Percentiles rank a stretch among this genome's conserved stretches.
Conservation (phyloP, 2,888 invertebrate species). For the Caenorhabditis sinica region DNA sequence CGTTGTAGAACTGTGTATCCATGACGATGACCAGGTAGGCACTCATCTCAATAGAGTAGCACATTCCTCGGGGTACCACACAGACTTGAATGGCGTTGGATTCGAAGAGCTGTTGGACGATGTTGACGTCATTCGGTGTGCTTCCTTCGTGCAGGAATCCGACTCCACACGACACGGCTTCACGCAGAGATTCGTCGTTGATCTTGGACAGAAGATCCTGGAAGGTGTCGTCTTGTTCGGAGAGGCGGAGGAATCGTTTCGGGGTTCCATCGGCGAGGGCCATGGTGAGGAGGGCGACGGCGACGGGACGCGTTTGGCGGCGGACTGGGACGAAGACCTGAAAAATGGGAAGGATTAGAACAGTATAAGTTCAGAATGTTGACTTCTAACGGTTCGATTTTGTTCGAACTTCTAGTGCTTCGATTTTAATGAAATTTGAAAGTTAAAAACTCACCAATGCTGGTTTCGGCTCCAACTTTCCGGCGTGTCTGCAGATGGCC, state of each 20-base stretch:
- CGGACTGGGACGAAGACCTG: constrained; percentile 86
- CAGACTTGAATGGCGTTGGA: constrained; percentile 93
- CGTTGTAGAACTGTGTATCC: constrained; percentile 95
- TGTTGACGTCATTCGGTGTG: constrained; percentile 90
- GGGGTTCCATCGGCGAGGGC: constrained; percentile 93
- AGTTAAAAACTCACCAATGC: constrained; percentile 87
- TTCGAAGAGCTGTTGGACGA: constrained; percentile 95
- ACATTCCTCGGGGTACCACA: constrained; percentile 93
- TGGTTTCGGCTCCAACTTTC: constrained; percentile 87
- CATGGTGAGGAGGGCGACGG: constrained; percentile 95
- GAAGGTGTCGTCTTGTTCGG: constrained; percentile 80
- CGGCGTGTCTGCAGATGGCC: constrained; percentile 87
- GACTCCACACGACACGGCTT: constrained; percentile 95
- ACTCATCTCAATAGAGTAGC: constrained; percentile 93
- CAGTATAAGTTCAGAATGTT: no score
- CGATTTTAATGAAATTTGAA: no score
- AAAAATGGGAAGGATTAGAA: no score
- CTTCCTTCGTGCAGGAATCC: constrained; percentile 98
- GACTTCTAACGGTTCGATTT: no score
- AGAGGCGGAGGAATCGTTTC: constrained; percentile 90
- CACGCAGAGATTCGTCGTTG: constrained; percentile 93
- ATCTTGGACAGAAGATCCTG: constrained; percentile 87
- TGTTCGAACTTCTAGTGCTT: no score
- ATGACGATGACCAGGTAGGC: constrained; percentile 97
- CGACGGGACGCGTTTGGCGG: constrained; percentile 88